Conservation (phyloP, 2,113 vertebrate species). For the Chinchilla lanigera region DNA sequence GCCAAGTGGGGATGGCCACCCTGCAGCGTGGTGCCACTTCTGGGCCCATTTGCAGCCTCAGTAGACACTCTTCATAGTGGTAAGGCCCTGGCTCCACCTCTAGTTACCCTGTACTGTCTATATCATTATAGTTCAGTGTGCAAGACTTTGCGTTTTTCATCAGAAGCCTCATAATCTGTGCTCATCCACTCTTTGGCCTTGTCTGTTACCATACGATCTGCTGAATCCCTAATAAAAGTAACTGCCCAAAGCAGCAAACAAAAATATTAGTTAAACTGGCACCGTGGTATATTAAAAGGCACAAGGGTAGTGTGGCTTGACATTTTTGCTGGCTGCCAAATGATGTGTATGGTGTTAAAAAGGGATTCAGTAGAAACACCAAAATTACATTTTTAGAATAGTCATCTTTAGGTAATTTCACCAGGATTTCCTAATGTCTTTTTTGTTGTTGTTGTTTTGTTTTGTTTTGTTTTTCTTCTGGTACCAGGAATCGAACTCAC, state of each 20-base stretch:
- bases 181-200: slow-evolving; percentile 21
- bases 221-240: slow-evolving; percentile 59
- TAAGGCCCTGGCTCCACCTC: slow-evolving; percentile 20
- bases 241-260: slow-evolving; percentile 63
- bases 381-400: slow-evolving; percentile 39
- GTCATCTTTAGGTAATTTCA: slow-evolving; percentile 24
- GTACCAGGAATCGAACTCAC: no score
- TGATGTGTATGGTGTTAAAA: slow-evolving; percentile 19
- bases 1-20: slow-evolving; percentile 51
- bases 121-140: not conserved
- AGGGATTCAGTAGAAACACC: slow-evolving; percentile 26
- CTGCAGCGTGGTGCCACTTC: slow-evolving; percentile 36
- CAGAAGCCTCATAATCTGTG: slow-evolving; percentile 24
- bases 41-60: slow-evolving; percentile 12
- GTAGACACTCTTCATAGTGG: not conserved
- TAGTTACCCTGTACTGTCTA: slow-evolving; percentile 19
- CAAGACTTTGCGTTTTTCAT: slow-evolving; percentile 25
- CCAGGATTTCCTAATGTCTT: slow-evolving; percentile 28
- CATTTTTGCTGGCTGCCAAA: slow-evolving; percentile 59
- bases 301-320: slow-evolving; percentile 70
- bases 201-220: slow-evolving; percentile 14
- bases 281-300: slow-evolving; percentile 78
- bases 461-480: no score
- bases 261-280: slow-evolving; percentile 69
- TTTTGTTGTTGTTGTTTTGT: no score